Evolutionary conservation across 2,888 invertebrate species (phyloP).

Genomic region (Sarcophaga carnaria): DNA sequence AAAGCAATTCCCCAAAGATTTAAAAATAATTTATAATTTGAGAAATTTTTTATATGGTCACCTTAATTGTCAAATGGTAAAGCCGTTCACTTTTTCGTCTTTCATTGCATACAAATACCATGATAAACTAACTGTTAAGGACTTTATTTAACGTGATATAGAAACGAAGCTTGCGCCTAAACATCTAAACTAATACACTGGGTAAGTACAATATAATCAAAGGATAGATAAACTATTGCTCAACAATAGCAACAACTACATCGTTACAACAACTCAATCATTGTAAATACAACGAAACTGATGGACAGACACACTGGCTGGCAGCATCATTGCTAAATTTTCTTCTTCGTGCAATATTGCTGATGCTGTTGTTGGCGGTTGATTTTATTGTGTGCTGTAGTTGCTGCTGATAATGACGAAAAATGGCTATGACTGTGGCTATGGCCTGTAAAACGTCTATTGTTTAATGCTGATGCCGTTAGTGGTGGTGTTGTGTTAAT

Average conservation of each 20-base stretch:
- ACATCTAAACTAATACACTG: background rate
- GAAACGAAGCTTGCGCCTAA: constrained; percentile 17
- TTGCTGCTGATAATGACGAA: constrained; percentile 8
- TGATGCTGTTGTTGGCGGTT: constrained; percentile 18
- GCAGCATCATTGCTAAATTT: constrained; percentile 28
- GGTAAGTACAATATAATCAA: constrained; percentile 5
- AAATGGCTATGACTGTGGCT: background rate
- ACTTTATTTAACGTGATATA: constrained; percentile 53
- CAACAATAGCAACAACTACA: background rate
- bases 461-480: constrained; percentile 9
- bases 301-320: constrained; percentile 51
- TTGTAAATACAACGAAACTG: constrained; percentile 16
- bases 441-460: background rate
- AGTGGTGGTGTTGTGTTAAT: constrained; percentile 18
- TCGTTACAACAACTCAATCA: constrained; percentile 8
- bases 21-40: too few species aligned
- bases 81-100: background rate
- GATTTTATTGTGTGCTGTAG: background rate
- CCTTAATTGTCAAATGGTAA: constrained; percentile 6
- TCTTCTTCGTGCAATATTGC: background rate
- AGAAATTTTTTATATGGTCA: background rate
- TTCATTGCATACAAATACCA: constrained; percentile 32
- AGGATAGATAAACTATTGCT: constrained; percentile 33
- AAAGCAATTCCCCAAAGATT: background rate
- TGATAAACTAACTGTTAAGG: constrained; percentile 48